Evolutionary conservation across 2,888 invertebrate species (phyloP).

Genomic region (Heliothis peltigera): DNA sequence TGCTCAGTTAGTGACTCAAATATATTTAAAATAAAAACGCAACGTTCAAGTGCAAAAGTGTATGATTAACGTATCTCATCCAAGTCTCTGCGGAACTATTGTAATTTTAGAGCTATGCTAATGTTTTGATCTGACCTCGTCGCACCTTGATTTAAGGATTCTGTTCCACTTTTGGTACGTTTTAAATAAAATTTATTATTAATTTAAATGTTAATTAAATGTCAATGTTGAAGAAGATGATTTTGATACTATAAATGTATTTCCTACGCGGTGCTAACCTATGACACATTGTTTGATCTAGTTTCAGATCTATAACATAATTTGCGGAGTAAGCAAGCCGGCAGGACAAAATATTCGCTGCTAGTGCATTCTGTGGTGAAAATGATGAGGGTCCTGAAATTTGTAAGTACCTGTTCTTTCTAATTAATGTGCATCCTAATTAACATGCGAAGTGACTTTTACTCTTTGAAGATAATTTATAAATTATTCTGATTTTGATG

Average conservation of each 20-base stretch:
- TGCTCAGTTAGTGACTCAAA: conserved; percentile 61
- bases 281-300: conserved; percentile 78
- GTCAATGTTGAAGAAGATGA: conserved; percentile 80
- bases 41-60: conserved; percentile 67
- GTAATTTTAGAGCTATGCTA: conserved; percentile 80
- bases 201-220: conserved; percentile 86
- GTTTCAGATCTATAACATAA: conserved; percentile 83
- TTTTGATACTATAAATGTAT: conserved; percentile 76
- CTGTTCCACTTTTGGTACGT: conserved; percentile 84
- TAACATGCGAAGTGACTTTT: conserved; percentile 25
- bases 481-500: conserved; percentile 1
- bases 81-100: conserved; percentile 69
- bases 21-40: conserved; percentile 63
- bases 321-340: conserved; percentile 76
- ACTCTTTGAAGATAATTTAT: conserved; percentile 7
- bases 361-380: conserved; percentile 52
- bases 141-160: conserved; percentile 82
- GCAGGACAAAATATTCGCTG: conserved; percentile 61
- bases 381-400: conserved; percentile 68
- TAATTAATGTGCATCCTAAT: conserved; percentile 35
- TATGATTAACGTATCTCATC: conserved; percentile 67
- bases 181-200: conserved; percentile 83
- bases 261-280: conserved; percentile 74
- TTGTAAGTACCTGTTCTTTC: conserved; percentile 71
- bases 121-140: conserved; percentile 81